phyloP scores from a whole-genome alignment of 2,888 invertebrate species.

The Sarcophaga variegata region DNA sequence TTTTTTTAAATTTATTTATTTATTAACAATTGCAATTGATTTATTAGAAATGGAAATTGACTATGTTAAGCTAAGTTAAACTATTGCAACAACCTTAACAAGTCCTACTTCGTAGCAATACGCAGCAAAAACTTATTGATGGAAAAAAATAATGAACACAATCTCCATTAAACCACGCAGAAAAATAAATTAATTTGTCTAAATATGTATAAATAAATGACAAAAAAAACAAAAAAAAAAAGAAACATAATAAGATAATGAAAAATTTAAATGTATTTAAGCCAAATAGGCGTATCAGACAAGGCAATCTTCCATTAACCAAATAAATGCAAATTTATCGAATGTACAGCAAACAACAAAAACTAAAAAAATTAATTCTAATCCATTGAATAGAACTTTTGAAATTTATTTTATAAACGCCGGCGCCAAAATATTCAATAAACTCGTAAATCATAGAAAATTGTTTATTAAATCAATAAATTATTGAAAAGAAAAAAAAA shows the following conservation, averaged over 20 bases:
- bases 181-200: slow-evolving; percentile 54
- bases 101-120: slow-evolving; percentile 25
- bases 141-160: background rate
- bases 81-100: slow-evolving; percentile 41
- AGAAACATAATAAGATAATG: background rate
- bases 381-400: slow-evolving; percentile 25
- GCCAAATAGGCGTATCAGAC: slow-evolving; percentile 67
- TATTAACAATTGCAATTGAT: slow-evolving; percentile 38
- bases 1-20: background rate
- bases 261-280: slow-evolving; percentile 28
- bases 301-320: slow-evolving; percentile 62
- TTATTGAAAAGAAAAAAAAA: slow-evolving; percentile 28
- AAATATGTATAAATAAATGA: background rate
- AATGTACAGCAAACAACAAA: background rate
- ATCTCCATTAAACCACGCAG: slow-evolving; percentile 51
- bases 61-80: slow-evolving; percentile 6
- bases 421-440: slow-evolving; percentile 58
- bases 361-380: slow-evolving; percentile 9
- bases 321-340: slow-evolving; percentile 23
- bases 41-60: slow-evolving; percentile 55
- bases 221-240: background rate
- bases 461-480: slow-evolving; percentile 37
- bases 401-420: slow-evolving; percentile 35
- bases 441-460: slow-evolving; percentile 46
- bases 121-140: background rate